Conservation (phyloP, 2,113 vertebrate genomes). For the Tricholaema leucomelas region DNA sequence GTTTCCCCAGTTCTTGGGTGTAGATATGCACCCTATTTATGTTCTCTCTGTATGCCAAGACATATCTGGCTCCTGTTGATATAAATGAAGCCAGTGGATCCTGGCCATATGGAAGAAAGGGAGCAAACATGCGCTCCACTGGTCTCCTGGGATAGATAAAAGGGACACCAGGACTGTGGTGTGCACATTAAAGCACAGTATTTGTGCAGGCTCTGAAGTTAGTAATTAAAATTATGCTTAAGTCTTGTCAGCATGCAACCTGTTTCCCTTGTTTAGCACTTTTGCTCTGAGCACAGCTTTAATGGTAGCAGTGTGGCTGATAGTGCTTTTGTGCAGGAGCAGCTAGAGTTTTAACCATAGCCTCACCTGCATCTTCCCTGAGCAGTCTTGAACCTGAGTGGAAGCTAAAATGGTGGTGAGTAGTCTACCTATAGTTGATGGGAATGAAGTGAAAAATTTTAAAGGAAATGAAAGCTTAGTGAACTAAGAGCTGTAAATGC, state of each 20-base stretch:
- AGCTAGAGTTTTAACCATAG: neutral
- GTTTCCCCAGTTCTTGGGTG: constrained; percentile 25
- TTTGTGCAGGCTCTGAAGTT: neutral
- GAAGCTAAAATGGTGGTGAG: neutral
- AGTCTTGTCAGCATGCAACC: neutral
- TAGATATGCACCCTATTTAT: neutral
- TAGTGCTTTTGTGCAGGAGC: neutral
- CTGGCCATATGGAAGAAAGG: constrained; percentile 4
- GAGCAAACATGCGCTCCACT: constrained; percentile 14
- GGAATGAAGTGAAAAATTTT: neutral
- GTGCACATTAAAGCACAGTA: neutral
- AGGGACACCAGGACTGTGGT: neutral
- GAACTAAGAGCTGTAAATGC: neutral
- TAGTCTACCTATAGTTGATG: neutral
- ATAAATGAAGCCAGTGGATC: neutral
- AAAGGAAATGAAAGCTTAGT: neutral
- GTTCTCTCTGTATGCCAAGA: constrained; percentile 1
- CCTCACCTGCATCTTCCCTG: neutral
- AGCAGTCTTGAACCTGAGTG: neutral
- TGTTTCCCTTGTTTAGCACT: constrained; percentile 1
- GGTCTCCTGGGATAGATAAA: neutral
- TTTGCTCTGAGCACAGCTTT: neutral
- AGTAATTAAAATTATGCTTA: constrained; percentile 23
- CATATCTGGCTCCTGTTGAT: neutral
- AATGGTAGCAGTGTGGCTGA: neutral